Conservation (phyloP, 2,797 vertebrate genomes). For the Peromyscus attwateri region DNA sequence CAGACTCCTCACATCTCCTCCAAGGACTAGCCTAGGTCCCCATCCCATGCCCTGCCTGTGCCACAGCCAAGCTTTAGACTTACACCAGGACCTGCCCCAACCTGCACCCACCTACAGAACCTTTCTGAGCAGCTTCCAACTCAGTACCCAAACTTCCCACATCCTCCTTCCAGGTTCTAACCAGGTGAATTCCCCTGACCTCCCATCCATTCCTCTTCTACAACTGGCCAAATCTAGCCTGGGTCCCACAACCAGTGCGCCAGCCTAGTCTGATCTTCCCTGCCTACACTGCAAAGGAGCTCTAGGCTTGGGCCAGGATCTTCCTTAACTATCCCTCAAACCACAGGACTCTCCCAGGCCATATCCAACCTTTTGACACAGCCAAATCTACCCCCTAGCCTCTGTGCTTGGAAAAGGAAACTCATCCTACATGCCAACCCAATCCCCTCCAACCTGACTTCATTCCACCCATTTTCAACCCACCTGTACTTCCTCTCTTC, state of each 20-base stretch:
- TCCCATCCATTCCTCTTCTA: neutral
- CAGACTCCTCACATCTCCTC: neutral
- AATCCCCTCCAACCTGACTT: neutral
- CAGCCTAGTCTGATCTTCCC: neutral
- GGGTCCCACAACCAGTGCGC: neutral
- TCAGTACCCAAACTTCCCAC: neutral
- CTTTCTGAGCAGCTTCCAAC: neutral
- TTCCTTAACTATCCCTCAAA: neutral
- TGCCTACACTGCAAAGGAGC: neutral
- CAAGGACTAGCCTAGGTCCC: neutral
- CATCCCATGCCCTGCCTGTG: neutral
- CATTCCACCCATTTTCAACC: neutral
- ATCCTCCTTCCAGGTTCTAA: neutral
- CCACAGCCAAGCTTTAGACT: neutral
- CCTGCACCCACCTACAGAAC: neutral
- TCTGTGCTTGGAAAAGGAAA: neutral
- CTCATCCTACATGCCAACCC: neutral
- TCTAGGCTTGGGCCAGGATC: neutral
- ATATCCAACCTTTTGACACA: neutral
- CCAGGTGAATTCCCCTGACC: neutral
- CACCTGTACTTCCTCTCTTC: neutral
- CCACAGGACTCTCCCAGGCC: neutral
- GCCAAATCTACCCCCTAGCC: neutral
- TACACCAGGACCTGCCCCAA: neutral
- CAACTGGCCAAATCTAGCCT: neutral